Conservation (phyloP, 2,797 vertebrate genomes). For the Peromyscus eremicus region DNA sequence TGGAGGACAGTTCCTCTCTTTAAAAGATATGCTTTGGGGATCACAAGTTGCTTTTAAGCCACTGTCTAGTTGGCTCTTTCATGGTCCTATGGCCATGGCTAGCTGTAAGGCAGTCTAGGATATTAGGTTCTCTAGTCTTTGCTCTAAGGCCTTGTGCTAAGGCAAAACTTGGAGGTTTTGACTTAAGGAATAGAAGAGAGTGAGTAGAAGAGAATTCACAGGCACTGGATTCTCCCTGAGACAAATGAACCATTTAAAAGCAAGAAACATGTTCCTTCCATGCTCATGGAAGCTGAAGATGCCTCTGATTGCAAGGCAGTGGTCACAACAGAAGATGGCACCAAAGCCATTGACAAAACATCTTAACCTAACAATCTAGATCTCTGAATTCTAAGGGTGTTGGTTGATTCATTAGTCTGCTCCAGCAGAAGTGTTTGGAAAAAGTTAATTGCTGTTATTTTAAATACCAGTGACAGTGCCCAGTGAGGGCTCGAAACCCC, state of each 20-base stretch:
- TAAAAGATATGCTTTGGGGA: conserved; percentile 25
- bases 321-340: neutral
- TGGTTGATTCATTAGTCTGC: neutral
- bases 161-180: neutral
- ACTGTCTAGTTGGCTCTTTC: neutral
- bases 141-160: neutral
- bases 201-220: neutral
- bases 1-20: neutral
- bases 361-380: neutral
- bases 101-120: neutral
- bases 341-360: neutral
- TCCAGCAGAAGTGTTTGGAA: neutral
- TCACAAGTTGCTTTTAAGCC: neutral
- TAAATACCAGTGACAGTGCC: neutral
- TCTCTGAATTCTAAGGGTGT: neutral
- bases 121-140: neutral
- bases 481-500: neutral
- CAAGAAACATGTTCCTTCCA: neutral
- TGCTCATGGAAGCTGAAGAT: neutral
- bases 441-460: neutral
- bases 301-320: neutral
- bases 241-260: neutral
- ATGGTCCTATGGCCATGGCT: neutral
- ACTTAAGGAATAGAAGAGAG: neutral
- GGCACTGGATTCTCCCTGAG: neutral